phyloP scores from a whole-genome alignment of 2,797 vertebrate species.

The Peromyscus eremicus region DNA sequence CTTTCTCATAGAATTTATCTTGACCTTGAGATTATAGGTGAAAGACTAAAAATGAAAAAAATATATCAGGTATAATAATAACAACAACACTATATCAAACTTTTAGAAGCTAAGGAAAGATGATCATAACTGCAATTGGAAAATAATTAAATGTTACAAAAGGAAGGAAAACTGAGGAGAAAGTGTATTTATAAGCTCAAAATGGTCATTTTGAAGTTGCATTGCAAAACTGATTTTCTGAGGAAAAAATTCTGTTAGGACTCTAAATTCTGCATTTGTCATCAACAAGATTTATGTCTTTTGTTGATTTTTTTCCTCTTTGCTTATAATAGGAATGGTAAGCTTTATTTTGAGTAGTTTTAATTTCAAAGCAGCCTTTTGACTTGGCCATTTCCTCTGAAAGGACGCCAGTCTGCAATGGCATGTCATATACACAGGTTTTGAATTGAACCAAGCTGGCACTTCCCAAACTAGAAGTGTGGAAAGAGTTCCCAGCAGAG shows the following conservation, averaged over 20 bases:
- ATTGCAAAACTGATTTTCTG: not conserved
- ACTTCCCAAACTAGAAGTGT: conserved; percentile 45
- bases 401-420: conserved; percentile 46
- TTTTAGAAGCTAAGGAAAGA: not conserved
- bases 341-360: conserved; percentile 66
- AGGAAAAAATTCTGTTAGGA: not conserved
- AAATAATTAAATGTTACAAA: not conserved
- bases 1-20: conserved; percentile 33
- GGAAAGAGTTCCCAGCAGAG: conserved; percentile 44
- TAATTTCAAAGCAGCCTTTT: conserved; percentile 63
- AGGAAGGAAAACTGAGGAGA: not conserved
- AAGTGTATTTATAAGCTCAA: not conserved
- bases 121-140: not conserved
- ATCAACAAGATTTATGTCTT: not conserved
- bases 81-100: not conserved
- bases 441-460: conserved; percentile 37
- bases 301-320: not conserved
- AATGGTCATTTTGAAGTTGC: not conserved
- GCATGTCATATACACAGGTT: conserved; percentile 41
- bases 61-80: not conserved
- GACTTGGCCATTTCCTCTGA: conserved; percentile 62
- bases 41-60: not conserved
- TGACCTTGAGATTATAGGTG: not conserved
- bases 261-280: not conserved
- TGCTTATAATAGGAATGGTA: not conserved